Conservation (phyloP, 2,888 invertebrate species). For the Eristalis arbustorum region DNA sequence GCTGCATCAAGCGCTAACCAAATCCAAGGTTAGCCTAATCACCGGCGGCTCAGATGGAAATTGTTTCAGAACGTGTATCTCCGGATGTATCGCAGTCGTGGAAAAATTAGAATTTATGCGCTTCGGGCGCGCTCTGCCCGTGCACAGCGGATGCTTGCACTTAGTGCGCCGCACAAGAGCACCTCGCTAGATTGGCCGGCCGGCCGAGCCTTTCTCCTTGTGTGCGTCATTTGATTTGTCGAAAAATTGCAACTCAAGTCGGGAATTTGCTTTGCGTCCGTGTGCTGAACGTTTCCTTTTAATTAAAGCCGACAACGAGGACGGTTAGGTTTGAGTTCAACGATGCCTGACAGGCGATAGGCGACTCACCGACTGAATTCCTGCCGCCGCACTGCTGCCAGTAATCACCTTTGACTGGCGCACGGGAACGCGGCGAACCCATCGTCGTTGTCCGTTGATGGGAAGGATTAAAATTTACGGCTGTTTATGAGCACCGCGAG, state of each 20-base stretch:
- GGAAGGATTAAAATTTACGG: slow-evolving; percentile 70
- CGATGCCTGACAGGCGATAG: slow-evolving; percentile 47
- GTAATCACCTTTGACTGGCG: slow-evolving; percentile 43
- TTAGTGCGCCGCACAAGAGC: not conserved
- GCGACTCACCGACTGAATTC: slow-evolving; percentile 10
- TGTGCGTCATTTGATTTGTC: not conserved
- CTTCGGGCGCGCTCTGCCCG: slow-evolving; percentile 27
- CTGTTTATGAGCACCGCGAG: slow-evolving; percentile 46
- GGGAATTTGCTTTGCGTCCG: slow-evolving; percentile 9
- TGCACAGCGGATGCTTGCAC: slow-evolving; percentile 15
- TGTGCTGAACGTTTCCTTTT: slow-evolving; percentile 23
- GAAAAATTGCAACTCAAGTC: not conserved
- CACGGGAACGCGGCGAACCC: not conserved
- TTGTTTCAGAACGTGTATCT: slow-evolving; percentile 37
- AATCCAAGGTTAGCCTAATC: slow-evolving; percentile 57
- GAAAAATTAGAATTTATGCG: slow-evolving; percentile 48
- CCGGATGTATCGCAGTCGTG: slow-evolving; percentile 16
- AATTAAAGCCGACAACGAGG: slow-evolving; percentile 58
- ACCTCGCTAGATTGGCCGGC: not conserved
- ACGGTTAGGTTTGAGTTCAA: slow-evolving; percentile 5
- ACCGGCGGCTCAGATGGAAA: slow-evolving; percentile 34
- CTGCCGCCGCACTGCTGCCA: slow-evolving; percentile 22
- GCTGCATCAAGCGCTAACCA: not conserved
- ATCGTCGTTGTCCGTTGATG: slow-evolving; percentile 6
- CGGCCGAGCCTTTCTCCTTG: not conserved